These are phyloP conservation scores for Salpingus planirostris DNA, from an alignment of 2,888 invertebrate species.

Conservation along the genomic window DNA sequence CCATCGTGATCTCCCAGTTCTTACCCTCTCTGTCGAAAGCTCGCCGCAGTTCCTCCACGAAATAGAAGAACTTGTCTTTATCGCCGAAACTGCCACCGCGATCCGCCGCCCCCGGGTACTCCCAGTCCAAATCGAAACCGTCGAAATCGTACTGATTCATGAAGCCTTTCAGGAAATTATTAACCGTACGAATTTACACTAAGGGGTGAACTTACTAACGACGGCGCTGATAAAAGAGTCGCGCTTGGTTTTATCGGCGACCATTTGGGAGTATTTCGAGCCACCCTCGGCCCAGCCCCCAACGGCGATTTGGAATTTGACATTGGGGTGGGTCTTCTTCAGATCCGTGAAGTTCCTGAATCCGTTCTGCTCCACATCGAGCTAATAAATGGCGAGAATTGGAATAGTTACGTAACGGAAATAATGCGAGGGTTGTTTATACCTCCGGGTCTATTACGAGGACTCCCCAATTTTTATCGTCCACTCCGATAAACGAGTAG, in stretches of 20 bases:
- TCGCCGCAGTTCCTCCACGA: conserved; percentile 70
- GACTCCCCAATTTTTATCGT: conserved; percentile 67
- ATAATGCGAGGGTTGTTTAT: too few relatives aligned
- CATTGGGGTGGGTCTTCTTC: conserved; percentile 57
- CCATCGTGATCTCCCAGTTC: conserved; percentile 83
- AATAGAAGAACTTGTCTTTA: conserved; percentile 72
- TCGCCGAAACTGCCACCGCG: conserved; percentile 77
- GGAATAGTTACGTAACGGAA: background rate
- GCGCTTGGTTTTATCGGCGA: conserved; percentile 58
- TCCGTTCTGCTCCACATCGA: conserved; percentile 66
- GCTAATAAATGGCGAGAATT: conserved; percentile 33
- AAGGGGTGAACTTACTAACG: conserved; percentile 57
- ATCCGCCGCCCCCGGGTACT: conserved; percentile 83
- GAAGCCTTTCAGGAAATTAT: too few relatives aligned
- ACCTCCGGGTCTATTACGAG: conserved; percentile 75
- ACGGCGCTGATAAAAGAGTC: conserved; percentile 66
- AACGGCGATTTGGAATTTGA: conserved; percentile 73
- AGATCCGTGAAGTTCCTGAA: conserved; percentile 72
- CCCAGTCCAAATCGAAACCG: conserved; percentile 85
- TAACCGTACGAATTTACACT: too few relatives aligned
- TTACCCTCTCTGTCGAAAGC: conserved; percentile 68
- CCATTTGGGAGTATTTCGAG: conserved; percentile 76
- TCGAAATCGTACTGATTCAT: conserved; percentile 72
- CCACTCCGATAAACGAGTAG: conserved; percentile 82
- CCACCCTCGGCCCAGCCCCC: conserved; percentile 92